Conservation (phyloP, 1,140 invertebrate species). For the Anoplophora glabripennis region DNA sequence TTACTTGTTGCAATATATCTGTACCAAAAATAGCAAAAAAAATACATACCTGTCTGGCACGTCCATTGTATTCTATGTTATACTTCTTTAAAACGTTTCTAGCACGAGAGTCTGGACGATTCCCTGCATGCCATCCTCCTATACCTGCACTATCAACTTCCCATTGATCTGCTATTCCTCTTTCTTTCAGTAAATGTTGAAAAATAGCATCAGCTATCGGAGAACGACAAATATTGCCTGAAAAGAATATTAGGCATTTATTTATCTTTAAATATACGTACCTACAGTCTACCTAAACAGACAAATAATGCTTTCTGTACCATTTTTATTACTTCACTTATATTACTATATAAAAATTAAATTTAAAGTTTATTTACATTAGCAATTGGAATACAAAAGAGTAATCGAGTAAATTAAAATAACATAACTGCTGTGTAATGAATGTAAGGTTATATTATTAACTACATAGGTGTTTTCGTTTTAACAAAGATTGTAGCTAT, state of each 20-base stretch:
- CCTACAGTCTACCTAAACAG: background rate
- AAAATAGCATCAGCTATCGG: constrained; percentile 93
- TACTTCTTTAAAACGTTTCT: constrained; percentile 67
- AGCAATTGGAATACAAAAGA: too few relatives aligned
- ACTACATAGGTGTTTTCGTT: too few relatives aligned
- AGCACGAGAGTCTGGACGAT: constrained; percentile 74
- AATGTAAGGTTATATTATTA: too few relatives aligned
- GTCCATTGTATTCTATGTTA: constrained; percentile 69
- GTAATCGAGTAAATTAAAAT: too few relatives aligned
- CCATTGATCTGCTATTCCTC: constrained; percentile 58
- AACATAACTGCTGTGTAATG: too few relatives aligned
- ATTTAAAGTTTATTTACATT: too few relatives aligned
- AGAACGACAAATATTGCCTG: constrained; percentile 92
- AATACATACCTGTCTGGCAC: constrained; percentile 66
- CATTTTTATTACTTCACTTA: constrained; percentile 1
- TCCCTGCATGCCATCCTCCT: constrained; percentile 80
- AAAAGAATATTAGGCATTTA: constrained; percentile 26
- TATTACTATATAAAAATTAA: background rate
- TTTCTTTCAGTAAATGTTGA: constrained; percentile 57
- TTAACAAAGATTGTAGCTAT: too few relatives aligned
- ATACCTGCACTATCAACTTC: constrained; percentile 85
- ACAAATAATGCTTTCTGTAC: constrained; percentile 12
- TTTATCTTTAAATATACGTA: background rate
- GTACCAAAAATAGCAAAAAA: background rate
- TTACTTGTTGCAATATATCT: too few relatives aligned